These are phyloP conservation scores for Ladona fulva DNA, from an alignment of 1,140 invertebrate genomes.

Conservation along the genomic window DNA sequence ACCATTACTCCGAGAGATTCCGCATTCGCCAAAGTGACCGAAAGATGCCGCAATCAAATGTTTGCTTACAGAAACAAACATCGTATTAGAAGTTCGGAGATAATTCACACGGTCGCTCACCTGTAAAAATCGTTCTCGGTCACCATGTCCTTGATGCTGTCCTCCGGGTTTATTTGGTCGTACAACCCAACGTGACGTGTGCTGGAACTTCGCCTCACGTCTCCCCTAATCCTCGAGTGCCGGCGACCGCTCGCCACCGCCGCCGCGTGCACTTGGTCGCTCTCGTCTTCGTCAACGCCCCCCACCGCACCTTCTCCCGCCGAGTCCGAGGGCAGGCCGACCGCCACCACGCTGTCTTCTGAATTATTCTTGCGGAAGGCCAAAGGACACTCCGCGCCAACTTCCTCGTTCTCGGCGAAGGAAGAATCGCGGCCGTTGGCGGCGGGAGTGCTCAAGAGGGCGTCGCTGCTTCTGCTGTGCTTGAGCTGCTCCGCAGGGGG, in stretches of 20 bases:
- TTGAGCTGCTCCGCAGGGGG: background rate
- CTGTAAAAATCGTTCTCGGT: conserved; percentile 55
- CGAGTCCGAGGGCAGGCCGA: background rate
- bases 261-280: no score
- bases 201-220: background rate
- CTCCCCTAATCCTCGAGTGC: no score
- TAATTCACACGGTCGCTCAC: conserved; percentile 30
- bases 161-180: conserved; percentile 50
- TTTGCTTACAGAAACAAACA: no score
- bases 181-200: conserved; percentile 25
- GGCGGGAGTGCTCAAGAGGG: background rate
- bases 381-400: background rate
- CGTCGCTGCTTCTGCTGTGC: background rate
- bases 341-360: background rate
- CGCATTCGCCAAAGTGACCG: no score
- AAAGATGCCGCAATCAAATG: no score
- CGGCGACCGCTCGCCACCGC: no score
- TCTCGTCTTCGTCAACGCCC: background rate
- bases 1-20: no score
- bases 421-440: background rate
- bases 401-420: background rate
- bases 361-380: background rate
- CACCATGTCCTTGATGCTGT: conserved; percentile 53
- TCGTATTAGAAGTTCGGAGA: no score
- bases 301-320: background rate